Conservation (phyloP, 2,888 invertebrate genomes). For the Patella pellucida region DNA sequence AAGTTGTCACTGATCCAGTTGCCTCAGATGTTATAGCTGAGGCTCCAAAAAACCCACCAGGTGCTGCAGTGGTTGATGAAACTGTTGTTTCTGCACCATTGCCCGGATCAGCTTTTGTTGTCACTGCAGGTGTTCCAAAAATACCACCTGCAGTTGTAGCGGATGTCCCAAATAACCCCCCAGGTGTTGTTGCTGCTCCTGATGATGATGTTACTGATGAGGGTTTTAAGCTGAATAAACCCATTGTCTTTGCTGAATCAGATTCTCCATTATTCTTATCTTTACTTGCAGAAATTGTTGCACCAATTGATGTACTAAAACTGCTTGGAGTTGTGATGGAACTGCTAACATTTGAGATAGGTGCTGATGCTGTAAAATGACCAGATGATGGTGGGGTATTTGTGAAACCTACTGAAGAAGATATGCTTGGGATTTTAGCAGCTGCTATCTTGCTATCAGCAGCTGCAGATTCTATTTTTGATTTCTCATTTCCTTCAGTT, state of each 20-base stretch:
- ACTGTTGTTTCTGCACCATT: conserved; percentile 18
- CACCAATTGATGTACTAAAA: conserved; percentile 14
- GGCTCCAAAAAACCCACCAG: conserved; percentile 14
- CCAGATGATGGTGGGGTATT: conserved; percentile 12
- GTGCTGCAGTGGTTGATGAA: not conserved
- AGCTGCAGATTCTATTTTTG: not conserved
- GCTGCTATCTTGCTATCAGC: not conserved
- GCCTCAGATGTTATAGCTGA: conserved; percentile 19
- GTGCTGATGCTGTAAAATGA: not conserved
- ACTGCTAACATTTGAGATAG: no score
- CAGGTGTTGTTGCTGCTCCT: conserved; percentile 17
- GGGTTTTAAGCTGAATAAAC: no score
- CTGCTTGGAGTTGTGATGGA: no score
- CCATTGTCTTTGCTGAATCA: no score
- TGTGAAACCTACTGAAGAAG: conserved; percentile 16
- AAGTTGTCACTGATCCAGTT: conserved; percentile 17
- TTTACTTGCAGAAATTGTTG: conserved; percentile 16
- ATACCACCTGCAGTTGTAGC: conserved; percentile 16
- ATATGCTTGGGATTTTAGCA: not conserved
- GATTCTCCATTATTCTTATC: no score
- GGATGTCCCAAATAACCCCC: conserved; percentile 3
- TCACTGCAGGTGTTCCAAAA: conserved; percentile 22
- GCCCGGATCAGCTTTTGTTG: conserved; percentile 12
- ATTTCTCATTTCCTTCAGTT: no score
- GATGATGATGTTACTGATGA: conserved; percentile 14